phyloP scores from a whole-genome alignment of 2,797 vertebrate species.

The Myotis findleyi region DNA sequence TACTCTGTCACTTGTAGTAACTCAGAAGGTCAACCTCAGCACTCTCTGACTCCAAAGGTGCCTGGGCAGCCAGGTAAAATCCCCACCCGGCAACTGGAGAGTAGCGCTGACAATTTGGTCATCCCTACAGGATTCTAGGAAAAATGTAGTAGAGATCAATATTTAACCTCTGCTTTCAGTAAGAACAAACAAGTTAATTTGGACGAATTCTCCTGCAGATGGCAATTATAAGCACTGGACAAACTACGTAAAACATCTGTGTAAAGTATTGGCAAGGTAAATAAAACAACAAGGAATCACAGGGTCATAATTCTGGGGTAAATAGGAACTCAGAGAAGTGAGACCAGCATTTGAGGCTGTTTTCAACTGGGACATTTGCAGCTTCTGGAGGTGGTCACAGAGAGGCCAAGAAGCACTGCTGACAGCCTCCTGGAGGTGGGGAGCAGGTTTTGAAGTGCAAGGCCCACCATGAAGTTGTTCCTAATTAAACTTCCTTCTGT shows the following conservation, averaged over 20 bases:
- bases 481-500: not conserved
- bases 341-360: not conserved
- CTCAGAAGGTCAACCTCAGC: not conserved
- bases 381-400: not conserved
- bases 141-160: not conserved
- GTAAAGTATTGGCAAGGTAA: not conserved
- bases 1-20: not conserved
- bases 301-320: not conserved
- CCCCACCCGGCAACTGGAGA: not conserved
- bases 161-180: not conserved
- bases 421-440: not conserved
- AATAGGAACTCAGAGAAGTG: not conserved
- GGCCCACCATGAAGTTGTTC: not conserved
- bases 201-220: not conserved
- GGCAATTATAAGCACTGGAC: not conserved
- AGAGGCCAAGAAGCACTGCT: not conserved
- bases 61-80: not conserved
- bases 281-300: not conserved
- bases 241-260: not conserved
- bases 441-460: not conserved
- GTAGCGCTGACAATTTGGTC: not conserved
- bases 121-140: not conserved
- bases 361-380: not conserved
- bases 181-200: not conserved
- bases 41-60: constrained; percentile 8